Percentiles rank a stretch among this genome's conserved stretches.
Conservation (phyloP, 1,140 invertebrate genomes). For the Drosophila watanabei region DNA sequence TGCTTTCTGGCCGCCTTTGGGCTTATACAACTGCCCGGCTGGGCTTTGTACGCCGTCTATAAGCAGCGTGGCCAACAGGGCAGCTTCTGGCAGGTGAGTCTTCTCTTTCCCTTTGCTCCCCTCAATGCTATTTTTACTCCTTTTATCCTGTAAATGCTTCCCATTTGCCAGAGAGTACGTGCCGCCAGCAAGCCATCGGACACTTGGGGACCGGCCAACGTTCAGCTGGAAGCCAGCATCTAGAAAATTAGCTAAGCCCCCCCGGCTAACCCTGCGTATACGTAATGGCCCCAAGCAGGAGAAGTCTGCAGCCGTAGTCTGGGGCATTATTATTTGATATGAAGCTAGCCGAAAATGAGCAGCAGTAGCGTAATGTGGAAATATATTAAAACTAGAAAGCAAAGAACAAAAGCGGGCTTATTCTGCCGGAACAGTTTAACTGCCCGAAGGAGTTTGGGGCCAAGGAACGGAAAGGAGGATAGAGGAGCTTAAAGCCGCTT, state of each 20-base stretch:
- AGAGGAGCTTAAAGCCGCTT: constrained; percentile 16
- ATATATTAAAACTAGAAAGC: constrained; percentile 15
- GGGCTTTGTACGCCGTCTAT: constrained; percentile 77
- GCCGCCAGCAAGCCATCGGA: constrained; percentile 55
- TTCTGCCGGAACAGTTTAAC: constrained; percentile 31
- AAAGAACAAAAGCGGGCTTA: constrained; percentile 18
- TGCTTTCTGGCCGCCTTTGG: constrained; percentile 86
- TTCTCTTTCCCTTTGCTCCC: no score
- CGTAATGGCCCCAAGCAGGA: constrained; percentile 38
- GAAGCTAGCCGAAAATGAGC: constrained; percentile 10
- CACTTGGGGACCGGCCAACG: constrained; percentile 63
- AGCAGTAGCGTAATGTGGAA: constrained; percentile 18
- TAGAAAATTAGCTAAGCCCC: constrained; percentile 52
- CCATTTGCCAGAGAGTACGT: constrained; percentile 50
- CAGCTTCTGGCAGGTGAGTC: constrained; percentile 56
- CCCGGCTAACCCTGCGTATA: constrained; percentile 64
- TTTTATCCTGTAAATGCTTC: constrained; percentile 8
- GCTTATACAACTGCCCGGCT: constrained; percentile 86
- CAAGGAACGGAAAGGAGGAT: no score
- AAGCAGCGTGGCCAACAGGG: constrained; percentile 35
- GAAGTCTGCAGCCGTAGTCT: constrained; percentile 3
- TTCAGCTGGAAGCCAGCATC: constrained; percentile 47
- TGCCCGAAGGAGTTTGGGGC: constrained; percentile 26
- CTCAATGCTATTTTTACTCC: not conserved
- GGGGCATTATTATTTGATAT: constrained; percentile 45